phyloP scores from a whole-genome alignment of 2,888 invertebrate species.

The Physocephala rufipes region DNA sequence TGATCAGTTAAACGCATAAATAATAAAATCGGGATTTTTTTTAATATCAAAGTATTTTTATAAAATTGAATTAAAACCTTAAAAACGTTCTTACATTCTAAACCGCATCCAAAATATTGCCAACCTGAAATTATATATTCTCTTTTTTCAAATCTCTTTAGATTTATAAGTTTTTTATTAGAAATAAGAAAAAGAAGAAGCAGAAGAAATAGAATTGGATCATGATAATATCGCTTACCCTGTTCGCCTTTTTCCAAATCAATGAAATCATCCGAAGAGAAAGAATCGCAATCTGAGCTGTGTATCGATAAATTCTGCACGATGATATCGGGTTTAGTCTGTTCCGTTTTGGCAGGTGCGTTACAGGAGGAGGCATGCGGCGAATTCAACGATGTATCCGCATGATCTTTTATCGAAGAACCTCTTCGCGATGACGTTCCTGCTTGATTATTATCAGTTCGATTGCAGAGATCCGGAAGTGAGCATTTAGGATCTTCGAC shows the following conservation, averaged over 20 bases:
- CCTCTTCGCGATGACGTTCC: conserved; percentile 21
- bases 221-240: conserved; percentile 53
- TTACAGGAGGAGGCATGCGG: background rate
- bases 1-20: too few relatives aligned
- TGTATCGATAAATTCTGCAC: conserved; percentile 51
- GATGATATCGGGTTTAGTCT: conserved; percentile 10
- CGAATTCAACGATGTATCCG: conserved; percentile 4
- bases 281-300: conserved; percentile 56
- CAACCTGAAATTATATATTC: conserved; percentile 40
- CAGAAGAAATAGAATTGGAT: background rate
- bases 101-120: conserved; percentile 11
- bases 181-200: background rate
- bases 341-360: background rate
- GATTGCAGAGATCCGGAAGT: background rate
- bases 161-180: background rate
- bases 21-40: too few relatives aligned
- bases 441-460: conserved; percentile 24
- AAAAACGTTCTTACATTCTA: background rate
- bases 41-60: too few relatives aligned
- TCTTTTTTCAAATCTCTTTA: background rate
- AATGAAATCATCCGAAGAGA: conserved; percentile 54
- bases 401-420: background rate
- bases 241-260: conserved; percentile 59
- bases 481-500: conserved; percentile 25
- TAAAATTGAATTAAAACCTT: too few relatives aligned